Evolutionary conservation across 1,140 invertebrate genomes (phyloP), one percentile per base, ranked within the genome.

Genomic region (Callitettix versicolor): DNA sequence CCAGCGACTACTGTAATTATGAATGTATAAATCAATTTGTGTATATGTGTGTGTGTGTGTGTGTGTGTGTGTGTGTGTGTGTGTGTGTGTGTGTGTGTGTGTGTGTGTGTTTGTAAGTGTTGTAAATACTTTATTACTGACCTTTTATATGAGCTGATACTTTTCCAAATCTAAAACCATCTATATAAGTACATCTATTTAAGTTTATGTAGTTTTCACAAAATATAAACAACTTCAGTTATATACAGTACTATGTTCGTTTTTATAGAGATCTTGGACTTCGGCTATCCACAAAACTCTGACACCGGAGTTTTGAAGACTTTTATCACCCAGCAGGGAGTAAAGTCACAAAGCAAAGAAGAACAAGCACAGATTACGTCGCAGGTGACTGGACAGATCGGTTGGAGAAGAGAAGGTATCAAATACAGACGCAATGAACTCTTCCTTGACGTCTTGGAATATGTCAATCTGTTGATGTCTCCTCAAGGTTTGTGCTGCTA

Each of bases 361-460:
- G 97, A 99, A 73, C 97, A 99, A 71, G 89, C 94, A 53, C 95
- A 99, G 74, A 99, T 99, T 62, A 99, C 97, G 18, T 98, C 95
- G 36, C 97, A 99, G 76, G 60, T 98, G 3, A 98, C 95, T 6
- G 95, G 95, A 0, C 95, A 98, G 74, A 99, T 99, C 64, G 96
- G 97, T n/a, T 99, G 97, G 97, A 78, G 97, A 61, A 78, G 96
- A 38, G 97, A 99, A 75, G 96, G 96, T 17, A 99, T 99, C 58
- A 99, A 99, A 71, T 99, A 99, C 69, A 78, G 97, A 24, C 79
- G 96, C 44, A 99, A 99, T 72, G 97, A 99, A 71, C 73, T 99
- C 3, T 99, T 99, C 77, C 74, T 99, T 3, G 97, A 99, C 78
- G 97, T 99, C 3, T 75, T 99, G 49, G 97, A 99, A 73, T 98